Evolutionary conservation across 2,888 invertebrate species (phyloP).

Genomic region (Drosophila mimica): DNA sequence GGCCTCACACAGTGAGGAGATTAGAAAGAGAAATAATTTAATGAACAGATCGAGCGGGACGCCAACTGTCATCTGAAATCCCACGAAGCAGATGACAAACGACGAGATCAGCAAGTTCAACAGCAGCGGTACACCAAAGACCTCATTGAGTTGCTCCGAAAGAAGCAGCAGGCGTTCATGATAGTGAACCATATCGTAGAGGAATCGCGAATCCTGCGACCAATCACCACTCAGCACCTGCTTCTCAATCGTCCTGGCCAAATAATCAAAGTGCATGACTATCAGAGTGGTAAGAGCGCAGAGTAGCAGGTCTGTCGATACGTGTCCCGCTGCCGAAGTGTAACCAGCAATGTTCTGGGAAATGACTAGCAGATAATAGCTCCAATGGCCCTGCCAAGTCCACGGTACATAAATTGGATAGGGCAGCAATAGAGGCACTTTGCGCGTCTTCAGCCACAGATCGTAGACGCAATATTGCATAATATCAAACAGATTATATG

Average conservation of each 20-base stretch:
- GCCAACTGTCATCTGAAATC: constrained; percentile 80
- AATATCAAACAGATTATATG: constrained; percentile 77
- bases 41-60: constrained; percentile 59
- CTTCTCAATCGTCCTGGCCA: constrained; percentile 51
- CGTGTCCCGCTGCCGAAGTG: constrained; percentile 74
- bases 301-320: constrained; percentile 81
- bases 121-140: constrained; percentile 80
- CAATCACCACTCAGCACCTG: constrained; percentile 39
- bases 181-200: constrained; percentile 70
- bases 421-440: constrained; percentile 64
- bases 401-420: constrained; percentile 73
- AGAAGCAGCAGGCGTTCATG: constrained; percentile 66
- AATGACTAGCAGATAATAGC: constrained; percentile 69
- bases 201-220: constrained; percentile 39
- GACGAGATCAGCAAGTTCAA: constrained; percentile 81
- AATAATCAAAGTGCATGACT: constrained; percentile 82
- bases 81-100: constrained; percentile 82
- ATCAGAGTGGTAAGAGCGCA: constrained; percentile 76
- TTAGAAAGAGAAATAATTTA: constrained; percentile 72
- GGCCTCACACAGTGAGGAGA: constrained; percentile 74
- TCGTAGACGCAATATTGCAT: constrained; percentile 71
- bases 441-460: constrained; percentile 48
- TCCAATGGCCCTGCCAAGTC: constrained; percentile 64
- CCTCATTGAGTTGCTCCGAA: constrained; percentile 68
- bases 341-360: constrained; percentile 71